These are phyloP conservation scores for Mesoligia furuncula DNA, from an alignment of 2,888 invertebrate genomes.

Conservation along the genomic window DNA sequence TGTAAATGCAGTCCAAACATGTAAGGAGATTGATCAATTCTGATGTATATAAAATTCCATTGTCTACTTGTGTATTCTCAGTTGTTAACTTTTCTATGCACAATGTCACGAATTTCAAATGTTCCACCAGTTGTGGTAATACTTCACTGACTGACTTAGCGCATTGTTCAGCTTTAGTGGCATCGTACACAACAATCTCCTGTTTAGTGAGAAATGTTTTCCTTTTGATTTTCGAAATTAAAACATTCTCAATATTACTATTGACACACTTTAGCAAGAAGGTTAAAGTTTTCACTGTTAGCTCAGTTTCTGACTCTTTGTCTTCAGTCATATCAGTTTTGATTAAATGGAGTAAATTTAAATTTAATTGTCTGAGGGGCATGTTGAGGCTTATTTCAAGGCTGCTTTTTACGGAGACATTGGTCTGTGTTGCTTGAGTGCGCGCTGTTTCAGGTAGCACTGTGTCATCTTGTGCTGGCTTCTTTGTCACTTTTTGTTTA, in stretches of 20 bases:
- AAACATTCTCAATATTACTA: constrained; percentile 75
- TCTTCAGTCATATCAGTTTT: constrained; percentile 77
- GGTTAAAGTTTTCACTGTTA: constrained; percentile 79
- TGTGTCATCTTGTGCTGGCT: constrained; percentile 77
- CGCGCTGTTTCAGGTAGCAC: constrained; percentile 79
- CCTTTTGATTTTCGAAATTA: constrained; percentile 83
- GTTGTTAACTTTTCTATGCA: constrained; percentile 74
- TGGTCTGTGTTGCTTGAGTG: constrained; percentile 81
- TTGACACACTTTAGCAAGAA: constrained; percentile 81
- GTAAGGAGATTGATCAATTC: constrained; percentile 79
- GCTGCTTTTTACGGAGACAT: constrained; percentile 75
- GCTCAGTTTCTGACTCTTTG: constrained; percentile 70
- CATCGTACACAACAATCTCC: constrained; percentile 76
- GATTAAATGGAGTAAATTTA: constrained; percentile 80
- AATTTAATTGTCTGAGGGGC: constrained; percentile 78
- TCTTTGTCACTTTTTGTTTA: constrained; percentile 76
- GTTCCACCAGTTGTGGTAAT: constrained; percentile 79
- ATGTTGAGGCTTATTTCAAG: constrained; percentile 74
- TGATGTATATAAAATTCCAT: constrained; percentile 70
- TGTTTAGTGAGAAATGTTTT: constrained; percentile 81
- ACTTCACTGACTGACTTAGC: constrained; percentile 77
- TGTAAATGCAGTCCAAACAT: constrained; percentile 90
- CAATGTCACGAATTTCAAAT: constrained; percentile 76
- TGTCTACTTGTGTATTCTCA: constrained; percentile 72
- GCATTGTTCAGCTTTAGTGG: constrained; percentile 79